Percentiles rank a stretch among this genome's conserved stretches.
These are phyloP conservation scores for Tinea pellionella DNA, from an alignment of 2,888 invertebrate species.

Conservation along the genomic window DNA sequence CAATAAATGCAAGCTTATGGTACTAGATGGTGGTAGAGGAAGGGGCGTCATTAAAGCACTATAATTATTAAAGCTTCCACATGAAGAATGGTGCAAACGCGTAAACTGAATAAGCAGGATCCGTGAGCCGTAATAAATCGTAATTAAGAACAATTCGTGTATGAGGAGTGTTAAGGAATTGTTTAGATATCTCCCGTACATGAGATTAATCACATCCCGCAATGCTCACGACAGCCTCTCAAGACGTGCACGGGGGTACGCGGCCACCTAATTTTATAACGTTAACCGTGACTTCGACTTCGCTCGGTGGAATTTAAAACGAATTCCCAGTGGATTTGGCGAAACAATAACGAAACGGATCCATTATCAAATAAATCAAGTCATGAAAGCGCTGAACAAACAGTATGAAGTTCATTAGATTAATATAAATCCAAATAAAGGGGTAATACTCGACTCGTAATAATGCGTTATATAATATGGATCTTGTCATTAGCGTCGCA, in stretches of 20 bases:
- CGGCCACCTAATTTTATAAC: too few relatives aligned
- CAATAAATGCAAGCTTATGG: neutral
- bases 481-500: neutral
- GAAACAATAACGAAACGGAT: conserved; percentile 1
- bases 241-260: too few relatives aligned
- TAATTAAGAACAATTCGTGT: neutral
- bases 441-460: too few relatives aligned
- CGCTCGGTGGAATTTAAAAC: neutral
- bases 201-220: too few relatives aligned
- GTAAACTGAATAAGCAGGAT: neutral
- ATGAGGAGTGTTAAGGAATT: neutral
- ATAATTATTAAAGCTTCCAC: neutral
- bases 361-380: conserved; percentile 9
- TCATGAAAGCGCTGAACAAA: neutral
- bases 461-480: neutral
- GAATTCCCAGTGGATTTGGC: neutral
- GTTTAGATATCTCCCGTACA: neutral
- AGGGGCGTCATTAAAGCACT: neutral
- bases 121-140: neutral
- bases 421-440: conserved; percentile 20
- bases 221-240: too few relatives aligned
- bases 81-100: neutral
- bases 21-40: too few relatives aligned
- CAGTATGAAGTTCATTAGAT: conserved; percentile 19
- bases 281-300: too few relatives aligned